phyloP scores from a whole-genome alignment of 2,797 vertebrate genomes.

The Gymnopithys bicolor region DNA sequence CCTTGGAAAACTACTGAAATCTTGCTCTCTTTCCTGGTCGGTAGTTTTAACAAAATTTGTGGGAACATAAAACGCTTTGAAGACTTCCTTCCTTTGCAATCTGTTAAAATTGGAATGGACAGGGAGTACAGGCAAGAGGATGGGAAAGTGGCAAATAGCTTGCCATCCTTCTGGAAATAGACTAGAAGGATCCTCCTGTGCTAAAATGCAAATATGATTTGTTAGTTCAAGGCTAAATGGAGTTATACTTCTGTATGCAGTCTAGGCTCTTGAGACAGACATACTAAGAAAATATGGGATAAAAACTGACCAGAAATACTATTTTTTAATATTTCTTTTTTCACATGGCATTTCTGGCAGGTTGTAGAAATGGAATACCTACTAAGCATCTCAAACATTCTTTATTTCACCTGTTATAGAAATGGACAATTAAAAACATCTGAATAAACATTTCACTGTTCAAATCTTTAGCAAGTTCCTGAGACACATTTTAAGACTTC shows the following conservation, averaged over 20 bases:
- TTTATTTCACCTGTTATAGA: background rate
- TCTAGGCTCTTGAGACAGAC: background rate
- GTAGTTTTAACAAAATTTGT: background rate
- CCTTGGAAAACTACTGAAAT: background rate
- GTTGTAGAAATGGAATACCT: background rate
- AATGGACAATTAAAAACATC: background rate
- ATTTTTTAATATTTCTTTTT: background rate
- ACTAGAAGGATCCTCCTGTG: background rate
- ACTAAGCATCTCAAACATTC: background rate
- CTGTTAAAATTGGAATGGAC: background rate
- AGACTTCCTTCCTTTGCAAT: background rate
- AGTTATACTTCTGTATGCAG: background rate
- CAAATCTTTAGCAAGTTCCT: background rate
- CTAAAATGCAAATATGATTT: background rate
- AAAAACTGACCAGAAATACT: background rate
- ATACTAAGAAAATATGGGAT: background rate
- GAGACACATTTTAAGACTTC: background rate
- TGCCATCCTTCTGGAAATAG: background rate
- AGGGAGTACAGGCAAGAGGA: background rate
- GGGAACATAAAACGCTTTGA: background rate
- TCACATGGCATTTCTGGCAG: background rate
- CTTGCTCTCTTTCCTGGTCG: background rate
- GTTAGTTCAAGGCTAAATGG: background rate
- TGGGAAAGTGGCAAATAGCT: background rate
- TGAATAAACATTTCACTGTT: background rate